Base-by-base conservation (phyloP, 2,113 vertebrate genomes). In the Polypterus senegalus region DNA sequence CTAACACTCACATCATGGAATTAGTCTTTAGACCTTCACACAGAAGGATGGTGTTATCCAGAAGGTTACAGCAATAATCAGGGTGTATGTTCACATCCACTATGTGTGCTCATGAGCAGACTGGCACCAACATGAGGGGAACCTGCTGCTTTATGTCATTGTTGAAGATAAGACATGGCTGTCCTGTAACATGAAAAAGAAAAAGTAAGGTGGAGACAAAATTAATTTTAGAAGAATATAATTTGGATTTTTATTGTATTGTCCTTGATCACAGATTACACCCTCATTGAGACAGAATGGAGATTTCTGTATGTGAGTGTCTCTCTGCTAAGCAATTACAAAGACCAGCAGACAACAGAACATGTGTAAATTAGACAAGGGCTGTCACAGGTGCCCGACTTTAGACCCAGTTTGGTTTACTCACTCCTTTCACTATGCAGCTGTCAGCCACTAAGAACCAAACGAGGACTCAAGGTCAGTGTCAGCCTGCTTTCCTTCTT, bases 361-460 rank as follows among this genome's bases (percentile, higher is more conserved):
- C 27, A 27, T 27, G 27, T 27, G 27, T 27, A 27, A 27, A 27
- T 27, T 27, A 27, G 69, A 71, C 45, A 65, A 71, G 63, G 54
- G 63, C 71, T 74, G 64, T 64, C 72, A 77, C 77, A 80, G 79
- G 73, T 82, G 79, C 78, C 79, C 56, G 73, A 66, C 71, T 65
- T 69, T 63, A 73, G 66, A 79, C 71, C 72, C 59, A 51, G 5
- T 62, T 52, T 65, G 72, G 73, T 66, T 64, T 66, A 69, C 61
- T 52, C 7, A 52, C 10, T 8, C 51, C 51, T 10, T 8, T 8
- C 7, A 52, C 10, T 7, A 4, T 59, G 27, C 56, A 9, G n/a
- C 27, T 61, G 45, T 43, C n/a, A 61, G 44, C 61, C 46, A 48
- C 51, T 46, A 47, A 56, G 47, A 51, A 6, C 59, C 70, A 68